phyloP scores from a whole-genome alignment of 2,113 vertebrate species.

The Alectura lathami region DNA sequence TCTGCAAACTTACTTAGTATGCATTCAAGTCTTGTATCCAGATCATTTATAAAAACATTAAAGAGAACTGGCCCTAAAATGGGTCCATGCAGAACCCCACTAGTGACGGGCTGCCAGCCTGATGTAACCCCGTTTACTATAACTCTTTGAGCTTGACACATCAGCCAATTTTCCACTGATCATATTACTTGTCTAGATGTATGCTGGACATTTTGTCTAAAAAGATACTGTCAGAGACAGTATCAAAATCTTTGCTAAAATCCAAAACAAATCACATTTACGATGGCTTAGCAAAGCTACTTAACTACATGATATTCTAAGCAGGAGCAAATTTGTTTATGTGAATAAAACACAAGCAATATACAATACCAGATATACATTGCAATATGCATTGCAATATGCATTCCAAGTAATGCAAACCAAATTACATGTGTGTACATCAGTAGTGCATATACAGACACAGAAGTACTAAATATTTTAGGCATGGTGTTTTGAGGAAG shows the following conservation, averaged over 20 bases:
- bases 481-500: neutral
- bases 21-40: neutral
- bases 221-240: neutral
- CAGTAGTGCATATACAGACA: neutral
- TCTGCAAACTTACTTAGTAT: neutral
- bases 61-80: neutral
- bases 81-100: neutral
- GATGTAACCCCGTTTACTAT: neutral
- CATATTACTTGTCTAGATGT: neutral
- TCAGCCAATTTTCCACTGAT: neutral
- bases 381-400: rapidly evolving
- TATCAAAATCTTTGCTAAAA: neutral
- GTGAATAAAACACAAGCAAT: neutral
- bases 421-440: neutral
- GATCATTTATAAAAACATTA: neutral
- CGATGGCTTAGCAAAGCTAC: neutral
- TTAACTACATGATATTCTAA: neutral
- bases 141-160: neutral
- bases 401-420: neutral
- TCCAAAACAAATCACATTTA: neutral
- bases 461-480: neutral
- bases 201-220: neutral
- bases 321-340: neutral
- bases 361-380: neutral
- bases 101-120: neutral